Evolutionary conservation across 2,888 invertebrate genomes (phyloP).

Genomic region (Spodoptera picta): DNA sequence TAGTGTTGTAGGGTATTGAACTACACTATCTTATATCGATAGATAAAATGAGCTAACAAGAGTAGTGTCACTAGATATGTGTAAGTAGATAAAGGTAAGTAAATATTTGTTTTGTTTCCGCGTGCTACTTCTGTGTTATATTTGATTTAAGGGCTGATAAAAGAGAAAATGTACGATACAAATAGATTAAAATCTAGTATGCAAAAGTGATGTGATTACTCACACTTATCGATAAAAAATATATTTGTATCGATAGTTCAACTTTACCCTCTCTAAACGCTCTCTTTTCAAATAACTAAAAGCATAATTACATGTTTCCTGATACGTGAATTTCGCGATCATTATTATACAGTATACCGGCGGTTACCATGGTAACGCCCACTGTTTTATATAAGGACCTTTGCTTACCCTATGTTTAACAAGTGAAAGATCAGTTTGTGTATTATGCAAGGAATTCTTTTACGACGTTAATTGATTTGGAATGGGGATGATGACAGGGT

Average conservation of each 20-base stretch:
- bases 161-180: neutral
- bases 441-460: slow-evolving; percentile 52
- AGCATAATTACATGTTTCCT: slow-evolving; percentile 83
- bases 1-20: slow-evolving; percentile 43
- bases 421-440: slow-evolving; percentile 50
- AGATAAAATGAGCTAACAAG: slow-evolving; percentile 42
- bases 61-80: slow-evolving; percentile 27
- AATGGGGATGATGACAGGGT: too few species aligned
- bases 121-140: slow-evolving; percentile 13
- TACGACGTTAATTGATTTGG: slow-evolving; percentile 55
- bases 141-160: slow-evolving; percentile 22
- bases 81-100: slow-evolving; percentile 38
- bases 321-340: slow-evolving; percentile 79
- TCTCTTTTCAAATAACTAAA: slow-evolving; percentile 63
- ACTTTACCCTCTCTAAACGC: slow-evolving; percentile 19
- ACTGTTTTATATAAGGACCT: slow-evolving; percentile 55
- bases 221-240: too few species aligned
- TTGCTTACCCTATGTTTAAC: slow-evolving; percentile 30
- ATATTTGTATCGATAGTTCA: slow-evolving; percentile 25
- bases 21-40: slow-evolving; percentile 49
- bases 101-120: slow-evolving; percentile 26
- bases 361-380: slow-evolving; percentile 81
- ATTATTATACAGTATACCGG: slow-evolving; percentile 82
- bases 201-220: too few species aligned
- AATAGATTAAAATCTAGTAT: too few species aligned